Evolutionary conservation across 2,797 vertebrate species (phyloP).

Genomic region (Margarornis squamiger): DNA sequence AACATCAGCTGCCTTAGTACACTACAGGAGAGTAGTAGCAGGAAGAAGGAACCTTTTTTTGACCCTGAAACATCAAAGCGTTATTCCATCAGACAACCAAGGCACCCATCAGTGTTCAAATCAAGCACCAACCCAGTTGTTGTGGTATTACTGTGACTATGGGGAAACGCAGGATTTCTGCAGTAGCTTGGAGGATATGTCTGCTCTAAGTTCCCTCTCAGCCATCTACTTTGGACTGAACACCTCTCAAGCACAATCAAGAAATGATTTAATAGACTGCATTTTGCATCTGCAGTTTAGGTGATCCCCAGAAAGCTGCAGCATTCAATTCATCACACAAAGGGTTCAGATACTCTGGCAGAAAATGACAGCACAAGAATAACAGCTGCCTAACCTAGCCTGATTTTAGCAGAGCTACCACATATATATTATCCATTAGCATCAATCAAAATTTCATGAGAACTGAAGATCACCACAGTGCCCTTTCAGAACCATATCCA

Average conservation of each 20-base stretch:
- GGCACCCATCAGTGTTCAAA: background rate
- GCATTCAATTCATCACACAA: background rate
- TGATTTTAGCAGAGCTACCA: background rate
- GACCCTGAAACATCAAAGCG: background rate
- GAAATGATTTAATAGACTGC: background rate
- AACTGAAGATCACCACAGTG: background rate
- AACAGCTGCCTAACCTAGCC: background rate
- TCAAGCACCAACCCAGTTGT: background rate
- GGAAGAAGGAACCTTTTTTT: background rate
- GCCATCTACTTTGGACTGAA: background rate
- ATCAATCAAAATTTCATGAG: conserved; percentile 11
- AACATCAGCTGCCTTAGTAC: background rate
- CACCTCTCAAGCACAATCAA: background rate
- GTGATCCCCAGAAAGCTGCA: background rate
- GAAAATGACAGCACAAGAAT: background rate
- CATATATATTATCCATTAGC: background rate
- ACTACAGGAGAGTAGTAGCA: background rate
- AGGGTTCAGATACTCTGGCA: background rate
- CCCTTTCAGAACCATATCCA: background rate
- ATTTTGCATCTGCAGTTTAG: background rate
- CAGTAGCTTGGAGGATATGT: background rate
- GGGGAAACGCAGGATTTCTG: background rate
- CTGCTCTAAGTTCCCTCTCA: background rate
- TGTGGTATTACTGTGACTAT: accelerated
- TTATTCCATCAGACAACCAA: background rate